Evolutionary conservation across 2,113 vertebrate species (phyloP).

Genomic region (Emydocephalus ijimae): DNA sequence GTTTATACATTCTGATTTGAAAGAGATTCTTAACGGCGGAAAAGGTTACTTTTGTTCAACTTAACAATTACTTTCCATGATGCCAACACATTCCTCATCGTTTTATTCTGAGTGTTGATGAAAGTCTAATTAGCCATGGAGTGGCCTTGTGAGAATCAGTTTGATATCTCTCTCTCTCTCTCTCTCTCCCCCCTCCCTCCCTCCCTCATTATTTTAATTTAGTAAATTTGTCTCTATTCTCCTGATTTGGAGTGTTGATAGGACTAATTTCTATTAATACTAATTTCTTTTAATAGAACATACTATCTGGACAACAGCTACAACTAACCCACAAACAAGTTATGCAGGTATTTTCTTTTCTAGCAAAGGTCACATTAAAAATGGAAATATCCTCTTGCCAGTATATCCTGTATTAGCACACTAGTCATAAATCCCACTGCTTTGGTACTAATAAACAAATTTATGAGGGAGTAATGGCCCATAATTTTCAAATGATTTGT

Average conservation of each 20-base stretch:
- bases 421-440: conserved; percentile 38
- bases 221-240: background rate
- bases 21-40: background rate
- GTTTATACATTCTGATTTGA: background rate
- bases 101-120: background rate
- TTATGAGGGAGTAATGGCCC: conserved; percentile 53
- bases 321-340: conserved; percentile 9
- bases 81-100: background rate
- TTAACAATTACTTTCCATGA: background rate
- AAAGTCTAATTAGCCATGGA: background rate
- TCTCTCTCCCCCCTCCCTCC: background rate
- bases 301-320: conserved; percentile 14
- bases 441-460: conserved; percentile 54
- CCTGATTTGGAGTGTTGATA: conserved; percentile 16
- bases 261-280: conserved; percentile 22
- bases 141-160: background rate
- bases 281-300: conserved; percentile 26
- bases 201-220: background rate
- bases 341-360: conserved; percentile 27
- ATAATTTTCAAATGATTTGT: conserved; percentile 49
- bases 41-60: background rate
- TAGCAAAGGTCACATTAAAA: conserved; percentile 40
- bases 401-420: conserved; percentile 27
- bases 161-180: background rate
- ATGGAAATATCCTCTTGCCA: conserved; percentile 41